Conservation (phyloP, 2,113 vertebrate genomes). For the Colossoma macropomum region DNA sequence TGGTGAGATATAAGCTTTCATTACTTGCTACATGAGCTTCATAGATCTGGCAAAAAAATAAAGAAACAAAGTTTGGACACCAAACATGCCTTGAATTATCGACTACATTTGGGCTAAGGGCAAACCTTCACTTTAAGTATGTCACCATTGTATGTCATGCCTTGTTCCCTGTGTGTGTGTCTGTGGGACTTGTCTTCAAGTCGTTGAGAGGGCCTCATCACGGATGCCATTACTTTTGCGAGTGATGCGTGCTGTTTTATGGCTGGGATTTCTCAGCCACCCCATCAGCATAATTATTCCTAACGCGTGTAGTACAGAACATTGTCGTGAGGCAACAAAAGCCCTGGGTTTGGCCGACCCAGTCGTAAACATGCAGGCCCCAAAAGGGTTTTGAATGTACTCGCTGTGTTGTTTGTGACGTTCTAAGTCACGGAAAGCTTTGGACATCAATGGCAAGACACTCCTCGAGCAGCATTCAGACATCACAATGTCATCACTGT, state of each 20-base stretch:
- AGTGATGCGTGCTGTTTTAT: constrained; percentile 51
- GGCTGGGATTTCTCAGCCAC: constrained; percentile 50
- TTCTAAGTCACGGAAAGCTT: constrained; percentile 45
- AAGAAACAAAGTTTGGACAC: too few relatives aligned
- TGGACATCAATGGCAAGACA: neutral
- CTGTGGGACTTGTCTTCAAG: constrained; percentile 16
- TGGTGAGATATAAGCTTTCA: too few relatives aligned
- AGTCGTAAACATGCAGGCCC: constrained; percentile 33
- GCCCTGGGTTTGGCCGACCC: constrained; percentile 18
- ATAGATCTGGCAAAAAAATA: too few relatives aligned
- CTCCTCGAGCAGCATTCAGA: constrained; percentile 8
- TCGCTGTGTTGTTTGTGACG: constrained; percentile 34
- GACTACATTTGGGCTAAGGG: too few relatives aligned
- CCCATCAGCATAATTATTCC: constrained; percentile 60
- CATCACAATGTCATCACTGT: neutral
- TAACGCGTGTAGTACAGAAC: constrained; percentile 1
- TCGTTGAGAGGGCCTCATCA: constrained; percentile 32
- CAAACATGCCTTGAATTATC: too few relatives aligned
- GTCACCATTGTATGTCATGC: too few relatives aligned
- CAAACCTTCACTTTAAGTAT: too few relatives aligned
- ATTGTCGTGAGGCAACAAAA: constrained; percentile 3
- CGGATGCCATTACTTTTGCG: constrained; percentile 1
- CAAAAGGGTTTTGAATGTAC: constrained; percentile 15
- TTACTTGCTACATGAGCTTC: too few relatives aligned
- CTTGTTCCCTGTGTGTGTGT: constrained; percentile 37